Evolutionary conservation across 2,888 invertebrate genomes (phyloP).

Genomic region (Cephus rjabovi): DNA sequence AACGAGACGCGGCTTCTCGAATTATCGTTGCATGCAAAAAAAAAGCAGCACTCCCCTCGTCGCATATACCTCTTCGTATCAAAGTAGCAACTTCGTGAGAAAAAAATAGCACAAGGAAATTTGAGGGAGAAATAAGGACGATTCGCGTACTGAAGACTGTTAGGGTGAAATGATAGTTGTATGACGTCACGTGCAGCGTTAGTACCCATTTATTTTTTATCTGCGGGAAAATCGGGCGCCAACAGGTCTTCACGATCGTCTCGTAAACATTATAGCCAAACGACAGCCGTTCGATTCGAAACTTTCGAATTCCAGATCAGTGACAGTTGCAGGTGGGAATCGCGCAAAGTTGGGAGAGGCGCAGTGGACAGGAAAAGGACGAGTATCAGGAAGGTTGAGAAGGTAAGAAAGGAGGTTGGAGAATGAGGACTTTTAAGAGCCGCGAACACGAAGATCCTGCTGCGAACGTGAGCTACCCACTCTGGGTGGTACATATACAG

Average conservation of each 20-base stretch:
- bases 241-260: neutral
- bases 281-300: neutral
- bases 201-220: neutral
- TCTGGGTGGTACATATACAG: slow-evolving; percentile 55
- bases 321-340: neutral
- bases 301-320: neutral
- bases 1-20: too few species aligned
- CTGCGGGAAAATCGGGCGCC: neutral
- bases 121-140: neutral
- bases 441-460: slow-evolving; percentile 47
- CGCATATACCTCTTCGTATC: neutral
- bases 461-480: slow-evolving; percentile 54
- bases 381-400: neutral
- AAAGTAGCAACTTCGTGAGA: neutral
- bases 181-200: neutral
- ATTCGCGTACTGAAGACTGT: neutral
- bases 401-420: neutral
- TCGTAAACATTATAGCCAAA: neutral
- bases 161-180: neutral
- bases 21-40: too few species aligned
- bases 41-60: neutral
- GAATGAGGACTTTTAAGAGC: neutral
- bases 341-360: neutral
- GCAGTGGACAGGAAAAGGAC: neutral
- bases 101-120: neutral